phyloP scores from a whole-genome alignment of 2,888 invertebrate species.

The Argyresthia albistria region DNA sequence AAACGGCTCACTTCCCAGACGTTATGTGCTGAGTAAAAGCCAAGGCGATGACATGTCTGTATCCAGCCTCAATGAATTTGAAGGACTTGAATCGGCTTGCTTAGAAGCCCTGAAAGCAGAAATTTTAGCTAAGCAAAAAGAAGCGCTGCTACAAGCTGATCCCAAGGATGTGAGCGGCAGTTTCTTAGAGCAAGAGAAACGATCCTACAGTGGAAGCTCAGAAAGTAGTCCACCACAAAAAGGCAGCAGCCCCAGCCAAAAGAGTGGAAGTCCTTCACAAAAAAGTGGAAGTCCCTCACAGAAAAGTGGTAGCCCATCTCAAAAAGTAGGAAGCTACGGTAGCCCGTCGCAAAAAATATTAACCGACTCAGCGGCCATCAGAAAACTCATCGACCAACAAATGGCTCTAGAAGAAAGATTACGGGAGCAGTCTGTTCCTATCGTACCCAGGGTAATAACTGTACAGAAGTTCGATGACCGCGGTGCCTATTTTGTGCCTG shows the following conservation, averaged over 20 bases:
- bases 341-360: slow-evolving; percentile 27
- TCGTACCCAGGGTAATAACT: slow-evolving; percentile 48
- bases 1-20: slow-evolving; percentile 84
- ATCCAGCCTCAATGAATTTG: slow-evolving; percentile 93
- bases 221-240: slow-evolving; percentile 73
- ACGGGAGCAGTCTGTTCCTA: slow-evolving; percentile 32
- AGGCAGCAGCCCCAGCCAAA: slow-evolving; percentile 54
- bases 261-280: slow-evolving; percentile 36
- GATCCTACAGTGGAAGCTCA: slow-evolving; percentile 71
- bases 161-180: slow-evolving; percentile 60
- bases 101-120: slow-evolving; percentile 88
- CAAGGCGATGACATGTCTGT: slow-evolving; percentile 90
- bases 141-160: slow-evolving; percentile 79
- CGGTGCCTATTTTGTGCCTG: slow-evolving; percentile 62
- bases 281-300: slow-evolving; percentile 60
- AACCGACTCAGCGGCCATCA: slow-evolving; percentile 59
- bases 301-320: slow-evolving; percentile 60
- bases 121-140: slow-evolving; percentile 87
- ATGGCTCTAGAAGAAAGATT: slow-evolving; percentile 56
- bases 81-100: slow-evolving; percentile 91
- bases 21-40: slow-evolving; percentile 79
- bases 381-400: slow-evolving; percentile 63
- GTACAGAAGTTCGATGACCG: slow-evolving; percentile 62
- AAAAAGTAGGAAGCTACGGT: slow-evolving; percentile 52
- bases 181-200: slow-evolving; percentile 64